phyloP scores from a whole-genome alignment of 1,140 invertebrate genomes.

The Chelonus insularis region DNA sequence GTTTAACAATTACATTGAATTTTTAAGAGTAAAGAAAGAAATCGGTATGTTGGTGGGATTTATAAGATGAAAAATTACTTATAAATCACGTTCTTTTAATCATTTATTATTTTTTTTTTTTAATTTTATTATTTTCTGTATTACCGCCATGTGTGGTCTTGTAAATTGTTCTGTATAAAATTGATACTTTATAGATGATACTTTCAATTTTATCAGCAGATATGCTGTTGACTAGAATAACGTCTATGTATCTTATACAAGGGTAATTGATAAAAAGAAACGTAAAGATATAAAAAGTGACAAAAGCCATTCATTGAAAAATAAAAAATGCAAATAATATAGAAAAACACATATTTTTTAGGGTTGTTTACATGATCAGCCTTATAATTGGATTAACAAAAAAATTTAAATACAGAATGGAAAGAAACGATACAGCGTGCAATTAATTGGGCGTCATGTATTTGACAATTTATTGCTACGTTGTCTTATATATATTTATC shows the following conservation, averaged over 20 bases:
- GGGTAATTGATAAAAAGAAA: no score
- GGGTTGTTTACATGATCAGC: slow-evolving; percentile 62
- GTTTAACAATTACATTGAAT: slow-evolving; percentile 48
- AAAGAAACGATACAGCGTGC: no score
- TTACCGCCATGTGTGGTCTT: no score
- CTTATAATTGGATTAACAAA: slow-evolving; percentile 54
- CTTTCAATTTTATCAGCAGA: no score
- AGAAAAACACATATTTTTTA: slow-evolving; percentile 62
- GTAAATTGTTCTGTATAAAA: no score
- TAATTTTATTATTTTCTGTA: no score
- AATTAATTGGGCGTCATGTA: slow-evolving; percentile 42
- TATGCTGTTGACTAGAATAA: no score
- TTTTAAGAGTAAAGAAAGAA: slow-evolving; percentile 20
- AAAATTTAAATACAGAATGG: slow-evolving; percentile 34
- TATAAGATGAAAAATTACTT: background rate
- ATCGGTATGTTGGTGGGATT: background rate
- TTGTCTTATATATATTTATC: slow-evolving; percentile 43
- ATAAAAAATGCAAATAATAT: slow-evolving; percentile 47
- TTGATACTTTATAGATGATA: no score
- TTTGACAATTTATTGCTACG: slow-evolving; percentile 44
- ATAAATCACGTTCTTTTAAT: slow-evolving; percentile 32
- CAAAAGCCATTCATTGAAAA: slow-evolving; percentile 11
- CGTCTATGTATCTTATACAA: no score
- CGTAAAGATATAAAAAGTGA: slow-evolving; percentile 31
- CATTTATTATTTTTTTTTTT: no score